These are phyloP conservation scores for Chitala chitala DNA, from an alignment of 2,113 vertebrate species.

Conservation along the genomic window DNA sequence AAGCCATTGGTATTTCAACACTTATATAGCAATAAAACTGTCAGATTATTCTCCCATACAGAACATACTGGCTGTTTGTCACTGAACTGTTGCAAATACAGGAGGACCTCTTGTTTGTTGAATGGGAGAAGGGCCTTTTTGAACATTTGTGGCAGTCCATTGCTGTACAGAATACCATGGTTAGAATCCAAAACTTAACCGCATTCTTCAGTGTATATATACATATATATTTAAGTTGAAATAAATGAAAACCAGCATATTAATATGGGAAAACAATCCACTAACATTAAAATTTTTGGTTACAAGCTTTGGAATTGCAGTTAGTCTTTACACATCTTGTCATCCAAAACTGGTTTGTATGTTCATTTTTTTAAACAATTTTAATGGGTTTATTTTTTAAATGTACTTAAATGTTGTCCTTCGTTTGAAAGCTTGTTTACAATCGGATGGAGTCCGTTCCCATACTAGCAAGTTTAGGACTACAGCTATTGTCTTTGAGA, in stretches of 20 bases:
- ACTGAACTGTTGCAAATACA: constrained; percentile 75
- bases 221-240: constrained; percentile 25
- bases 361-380: constrained; percentile 63
- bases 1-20: constrained; percentile 95
- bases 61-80: constrained; percentile 80
- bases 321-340: constrained; percentile 71
- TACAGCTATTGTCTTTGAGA: constrained; percentile 73
- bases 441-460: constrained; percentile 83
- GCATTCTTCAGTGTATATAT: constrained; percentile 36
- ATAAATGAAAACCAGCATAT: constrained; percentile 83
- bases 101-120: constrained; percentile 63
- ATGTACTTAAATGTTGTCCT: constrained; percentile 67
- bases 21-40: constrained; percentile 75
- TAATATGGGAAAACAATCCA: constrained; percentile 92
- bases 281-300: constrained; percentile 89
- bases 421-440: constrained; percentile 79
- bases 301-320: constrained; percentile 99
- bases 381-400: constrained; percentile 59
- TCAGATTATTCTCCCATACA: constrained; percentile 78
- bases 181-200: constrained; percentile 67
- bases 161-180: constrained; percentile 64
- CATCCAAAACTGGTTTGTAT: constrained; percentile 82
- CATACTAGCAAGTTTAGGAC: constrained; percentile 82
- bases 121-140: constrained; percentile 50
- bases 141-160: constrained; percentile 63